Conservation (phyloP, 2,797 vertebrate genomes). For the Yasuhikotakia modesta region DNA sequence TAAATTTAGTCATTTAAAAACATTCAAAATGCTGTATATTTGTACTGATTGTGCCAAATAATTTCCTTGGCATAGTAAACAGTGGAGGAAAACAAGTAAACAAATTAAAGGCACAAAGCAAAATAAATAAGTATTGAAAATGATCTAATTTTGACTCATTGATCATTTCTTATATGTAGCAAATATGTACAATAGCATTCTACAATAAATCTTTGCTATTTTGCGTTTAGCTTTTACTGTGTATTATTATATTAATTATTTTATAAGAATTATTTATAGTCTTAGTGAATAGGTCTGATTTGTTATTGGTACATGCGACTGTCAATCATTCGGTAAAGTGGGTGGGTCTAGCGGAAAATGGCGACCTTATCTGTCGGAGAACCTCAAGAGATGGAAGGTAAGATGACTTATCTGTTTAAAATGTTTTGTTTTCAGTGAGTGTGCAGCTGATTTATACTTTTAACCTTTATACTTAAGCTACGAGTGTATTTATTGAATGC, state of each 20-base stretch:
- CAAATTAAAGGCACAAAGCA: not conserved
- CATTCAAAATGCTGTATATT: not conserved
- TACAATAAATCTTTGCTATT: too few relatives aligned
- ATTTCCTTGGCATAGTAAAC: not conserved
- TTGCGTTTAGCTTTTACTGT: not conserved
- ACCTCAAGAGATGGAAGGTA: constrained; percentile 86
- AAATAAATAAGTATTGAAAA: not conserved
- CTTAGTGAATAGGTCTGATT: not conserved
- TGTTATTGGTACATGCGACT: constrained; percentile 68
- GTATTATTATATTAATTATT: constrained; percentile 2
- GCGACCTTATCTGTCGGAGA: constrained; percentile 79
- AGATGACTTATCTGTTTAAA: constrained; percentile 53
- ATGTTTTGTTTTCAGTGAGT: accelerated
- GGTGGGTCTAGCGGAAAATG: constrained; percentile 78
- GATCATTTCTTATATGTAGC: too few relatives aligned
- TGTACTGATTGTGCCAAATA: not conserved
- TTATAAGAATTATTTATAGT: constrained; percentile 37
- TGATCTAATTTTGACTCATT: not conserved
- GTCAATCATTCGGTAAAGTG: constrained; percentile 61
- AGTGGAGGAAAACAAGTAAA: not conserved
- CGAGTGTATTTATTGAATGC: not conserved
- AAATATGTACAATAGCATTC: too few relatives aligned
- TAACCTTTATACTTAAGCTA: not conserved
- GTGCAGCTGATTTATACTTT: not conserved
- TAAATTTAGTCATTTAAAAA: not conserved